phyloP scores from a whole-genome alignment of 2,113 vertebrate species.

The Mirza zaza region DNA sequence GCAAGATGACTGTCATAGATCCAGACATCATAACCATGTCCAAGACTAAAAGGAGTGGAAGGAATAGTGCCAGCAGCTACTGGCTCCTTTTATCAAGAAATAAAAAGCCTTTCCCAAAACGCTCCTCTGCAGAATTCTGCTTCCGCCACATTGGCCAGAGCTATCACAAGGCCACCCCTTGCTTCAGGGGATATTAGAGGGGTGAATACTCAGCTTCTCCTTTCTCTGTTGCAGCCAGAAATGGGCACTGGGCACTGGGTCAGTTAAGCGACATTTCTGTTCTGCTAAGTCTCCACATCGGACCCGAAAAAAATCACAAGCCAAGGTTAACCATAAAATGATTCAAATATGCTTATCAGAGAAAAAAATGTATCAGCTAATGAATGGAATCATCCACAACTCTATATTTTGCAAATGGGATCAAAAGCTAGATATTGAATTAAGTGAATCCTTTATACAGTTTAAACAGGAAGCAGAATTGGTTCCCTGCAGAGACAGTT shows the following conservation, averaged over 20 bases:
- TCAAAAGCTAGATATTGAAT: constrained; percentile 20
- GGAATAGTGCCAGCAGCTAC: background rate
- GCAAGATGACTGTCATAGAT: background rate
- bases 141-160: background rate
- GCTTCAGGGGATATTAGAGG: background rate
- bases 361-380: background rate
- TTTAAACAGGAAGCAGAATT: constrained; percentile 51
- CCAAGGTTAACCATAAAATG: background rate
- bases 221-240: background rate
- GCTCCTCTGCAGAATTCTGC: background rate
- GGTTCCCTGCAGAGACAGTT: background rate
- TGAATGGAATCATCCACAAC: background rate
- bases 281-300: background rate
- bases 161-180: background rate
- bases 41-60: background rate
- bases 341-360: background rate
- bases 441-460: background rate
- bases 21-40: background rate
- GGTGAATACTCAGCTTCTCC: background rate
- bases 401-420: background rate
- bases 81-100: background rate
- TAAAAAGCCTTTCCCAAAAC: background rate
- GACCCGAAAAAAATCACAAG: background rate
- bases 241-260: background rate
- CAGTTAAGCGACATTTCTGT: background rate